Base-by-base conservation (phyloP, 2,888 invertebrate species). In the Phaedon cochleariae region DNA sequence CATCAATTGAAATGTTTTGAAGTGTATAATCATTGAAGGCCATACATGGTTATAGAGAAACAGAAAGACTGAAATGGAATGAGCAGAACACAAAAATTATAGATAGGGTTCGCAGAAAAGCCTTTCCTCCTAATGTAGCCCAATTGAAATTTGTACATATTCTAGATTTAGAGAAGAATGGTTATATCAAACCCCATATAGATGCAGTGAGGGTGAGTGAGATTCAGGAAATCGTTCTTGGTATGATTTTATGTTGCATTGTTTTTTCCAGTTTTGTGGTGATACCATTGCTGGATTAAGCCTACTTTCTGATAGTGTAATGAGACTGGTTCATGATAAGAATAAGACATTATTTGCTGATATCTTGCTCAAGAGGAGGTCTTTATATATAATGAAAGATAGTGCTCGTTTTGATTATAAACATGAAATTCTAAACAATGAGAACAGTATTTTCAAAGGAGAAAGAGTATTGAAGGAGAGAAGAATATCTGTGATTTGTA, bases 1-100 rank as follows among this genome's bases (percentile, higher is more conserved):
- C 26, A 26, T 10, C 18, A 41, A 22, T 37, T n/a, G 41, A 15
- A 22, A 7, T 18, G 15, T 9, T 9, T 37, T 15, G 37, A 55
- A 29, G 41, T 29, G 45, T 3, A 26, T 45, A 22, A 46, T 20
- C 46, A 49, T 74, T 74, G 63, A 79, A 98, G 97, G 98, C 97
- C 0, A 99, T 99, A 77, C 95, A 97, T 82, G 94, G 95, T 0
- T 99, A 92, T 83, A 89, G 97, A 74, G 98, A 98, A 86, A 96
- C 96, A 0, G 98, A 99, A 85, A 89, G 94, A 60, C 85, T 88
- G 20, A 82, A 88, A 49, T 99, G 98, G 98, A 90, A 87, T 73
- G 84, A 87, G 22, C 84, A 85, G 53, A 96, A 94, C 79, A 83
- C 87, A 46, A 77, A 80, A 64, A 89, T 96, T 9, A 86, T 98